Conservation (phyloP, 2,113 vertebrate genomes). For the Colius striatus region DNA sequence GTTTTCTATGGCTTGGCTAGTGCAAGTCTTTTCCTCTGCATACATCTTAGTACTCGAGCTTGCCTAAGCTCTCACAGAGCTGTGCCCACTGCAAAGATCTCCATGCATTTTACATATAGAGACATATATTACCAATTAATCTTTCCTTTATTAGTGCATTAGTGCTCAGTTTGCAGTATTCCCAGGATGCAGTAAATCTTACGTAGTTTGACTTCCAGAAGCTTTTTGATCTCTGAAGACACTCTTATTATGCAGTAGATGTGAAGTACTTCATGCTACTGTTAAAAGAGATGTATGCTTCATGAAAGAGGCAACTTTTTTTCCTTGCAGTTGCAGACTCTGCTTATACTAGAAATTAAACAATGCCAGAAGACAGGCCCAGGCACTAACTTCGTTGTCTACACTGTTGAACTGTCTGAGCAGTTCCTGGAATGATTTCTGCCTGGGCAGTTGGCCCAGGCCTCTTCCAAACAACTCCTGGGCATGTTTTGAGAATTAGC, state of each 20-base stretch:
- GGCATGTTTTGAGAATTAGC: conserved; percentile 44
- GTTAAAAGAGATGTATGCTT: not conserved
- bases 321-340: not conserved
- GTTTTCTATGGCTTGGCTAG: not conserved
- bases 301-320: not conserved
- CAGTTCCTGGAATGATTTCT: conserved; percentile 14
- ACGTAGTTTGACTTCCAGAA: not conserved
- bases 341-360: not conserved
- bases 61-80: not conserved
- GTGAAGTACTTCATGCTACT: not conserved
- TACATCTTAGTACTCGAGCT: not conserved
- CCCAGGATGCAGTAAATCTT: not conserved
- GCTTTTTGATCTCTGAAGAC: not conserved
- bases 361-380: not conserved
- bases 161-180: not conserved
- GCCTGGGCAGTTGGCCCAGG: conserved; percentile 2
- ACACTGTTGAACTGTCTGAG: conserved; percentile 6
- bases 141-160: not conserved
- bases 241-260: not conserved
- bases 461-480: conserved; percentile 39
- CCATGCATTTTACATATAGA: not conserved
- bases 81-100: not conserved
- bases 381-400: conserved; percentile 33
- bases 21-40: not conserved
- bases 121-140: not conserved